phyloP scores from a whole-genome alignment of 2,113 vertebrate genomes.

The Butorides virescens region DNA sequence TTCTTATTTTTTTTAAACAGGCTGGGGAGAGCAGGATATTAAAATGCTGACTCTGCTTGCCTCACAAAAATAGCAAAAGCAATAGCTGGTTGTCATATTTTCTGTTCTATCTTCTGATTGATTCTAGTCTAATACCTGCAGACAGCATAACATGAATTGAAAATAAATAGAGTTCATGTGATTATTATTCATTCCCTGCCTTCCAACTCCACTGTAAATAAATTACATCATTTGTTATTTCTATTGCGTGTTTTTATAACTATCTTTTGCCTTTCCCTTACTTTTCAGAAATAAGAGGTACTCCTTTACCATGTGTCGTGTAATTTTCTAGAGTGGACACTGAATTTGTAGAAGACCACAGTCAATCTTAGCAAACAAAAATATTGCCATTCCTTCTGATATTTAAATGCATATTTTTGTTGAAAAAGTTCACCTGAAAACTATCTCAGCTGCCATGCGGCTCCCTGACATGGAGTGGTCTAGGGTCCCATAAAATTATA shows the following conservation, averaged over 20 bases:
- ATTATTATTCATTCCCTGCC: not conserved
- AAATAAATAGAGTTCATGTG: not conserved
- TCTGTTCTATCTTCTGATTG: not conserved
- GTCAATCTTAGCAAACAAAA: not conserved
- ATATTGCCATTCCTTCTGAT: not conserved
- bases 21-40: not conserved
- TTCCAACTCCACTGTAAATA: not conserved
- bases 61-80: not conserved
- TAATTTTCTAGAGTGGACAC: not conserved
- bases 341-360: not conserved
- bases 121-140: constrained; percentile 8
- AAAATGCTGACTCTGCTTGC: not conserved
- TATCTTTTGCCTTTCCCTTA: not conserved
- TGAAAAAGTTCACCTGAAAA: not conserved
- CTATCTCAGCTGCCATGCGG: not conserved
- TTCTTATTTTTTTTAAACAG: not conserved
- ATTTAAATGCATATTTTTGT: not conserved
- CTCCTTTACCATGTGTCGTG: not conserved
- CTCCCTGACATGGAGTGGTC: not conserved
- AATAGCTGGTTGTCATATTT: not conserved
- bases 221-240: not conserved
- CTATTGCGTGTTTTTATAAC: not conserved
- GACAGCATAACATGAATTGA: not conserved
- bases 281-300: not conserved
- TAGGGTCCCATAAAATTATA: not conserved